These are phyloP conservation scores for Hylia prasina DNA, from an alignment of 2,113 vertebrate species.

Conservation along the genomic window DNA sequence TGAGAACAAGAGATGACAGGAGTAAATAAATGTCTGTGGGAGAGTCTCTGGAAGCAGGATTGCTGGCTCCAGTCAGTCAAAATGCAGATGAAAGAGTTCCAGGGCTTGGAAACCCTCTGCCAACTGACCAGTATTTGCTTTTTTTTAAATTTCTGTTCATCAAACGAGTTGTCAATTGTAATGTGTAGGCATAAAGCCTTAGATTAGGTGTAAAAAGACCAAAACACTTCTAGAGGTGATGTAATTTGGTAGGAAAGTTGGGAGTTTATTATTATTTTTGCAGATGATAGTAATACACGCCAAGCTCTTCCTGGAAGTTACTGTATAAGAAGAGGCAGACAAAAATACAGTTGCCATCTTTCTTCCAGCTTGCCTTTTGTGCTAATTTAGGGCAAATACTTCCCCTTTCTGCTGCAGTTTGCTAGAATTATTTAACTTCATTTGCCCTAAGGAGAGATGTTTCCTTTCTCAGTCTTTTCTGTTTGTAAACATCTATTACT, in stretches of 20 bases:
- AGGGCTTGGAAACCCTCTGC: neutral
- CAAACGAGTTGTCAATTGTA: neutral
- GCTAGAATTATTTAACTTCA: neutral
- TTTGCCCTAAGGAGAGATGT: neutral
- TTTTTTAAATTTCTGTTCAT: neutral
- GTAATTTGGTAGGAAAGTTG: neutral
- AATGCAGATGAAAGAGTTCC: neutral
- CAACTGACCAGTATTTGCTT: neutral
- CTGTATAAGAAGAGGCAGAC: neutral
- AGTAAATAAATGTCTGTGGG: neutral
- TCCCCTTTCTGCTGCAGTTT: neutral
- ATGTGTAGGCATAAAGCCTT: neutral
- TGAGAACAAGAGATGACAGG: neutral
- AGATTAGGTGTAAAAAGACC: neutral
- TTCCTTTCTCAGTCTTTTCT: neutral
- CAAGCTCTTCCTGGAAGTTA: neutral
- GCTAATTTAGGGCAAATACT: neutral
- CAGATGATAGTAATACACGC: neutral
- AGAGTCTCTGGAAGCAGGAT: neutral
- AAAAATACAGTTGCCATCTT: neutral
- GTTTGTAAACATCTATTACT: neutral
- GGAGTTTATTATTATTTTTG: neutral
- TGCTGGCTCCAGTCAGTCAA: neutral
- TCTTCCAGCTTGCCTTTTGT: slow-evolving; percentile 26
- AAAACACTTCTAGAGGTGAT: neutral